Evolutionary conservation across 1,140 invertebrate genomes (phyloP).

Genomic region (Drosophila quadrilineata): DNA sequence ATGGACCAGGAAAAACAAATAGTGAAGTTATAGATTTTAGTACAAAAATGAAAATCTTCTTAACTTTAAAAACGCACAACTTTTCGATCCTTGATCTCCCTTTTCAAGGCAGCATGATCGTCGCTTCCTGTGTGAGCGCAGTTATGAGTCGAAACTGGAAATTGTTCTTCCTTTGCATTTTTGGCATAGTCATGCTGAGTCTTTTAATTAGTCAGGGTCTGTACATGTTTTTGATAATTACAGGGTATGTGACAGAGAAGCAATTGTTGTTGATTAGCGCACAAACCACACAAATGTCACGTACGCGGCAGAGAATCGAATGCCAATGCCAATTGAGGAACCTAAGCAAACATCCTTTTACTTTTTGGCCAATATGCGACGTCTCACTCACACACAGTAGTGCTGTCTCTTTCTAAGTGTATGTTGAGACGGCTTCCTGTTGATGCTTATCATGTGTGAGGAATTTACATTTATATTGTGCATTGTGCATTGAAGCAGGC

Average conservation of each 20-base stretch:
- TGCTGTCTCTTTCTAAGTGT: not conserved
- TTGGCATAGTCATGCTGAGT: not conserved
- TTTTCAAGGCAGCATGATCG: too few relatives aligned
- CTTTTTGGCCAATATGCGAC: slow-evolving; percentile 44
- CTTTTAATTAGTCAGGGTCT: not conserved
- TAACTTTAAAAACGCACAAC: too few relatives aligned
- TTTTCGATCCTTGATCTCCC: too few relatives aligned
- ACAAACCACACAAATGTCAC: slow-evolving; percentile 59
- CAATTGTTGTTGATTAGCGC: slow-evolving; percentile 31
- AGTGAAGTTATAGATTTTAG: too few relatives aligned
- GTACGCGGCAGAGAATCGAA: slow-evolving; percentile 36
- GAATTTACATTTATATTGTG: slow-evolving; percentile 42
- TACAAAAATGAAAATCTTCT: too few relatives aligned
- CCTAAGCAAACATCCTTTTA: slow-evolving; percentile 73
- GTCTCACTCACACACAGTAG: too few relatives aligned
- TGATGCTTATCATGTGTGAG: slow-evolving; percentile 58
- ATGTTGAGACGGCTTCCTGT: slow-evolving; percentile 61
- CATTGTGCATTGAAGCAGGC: slow-evolving; percentile 19
- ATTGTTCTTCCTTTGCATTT: too few relatives aligned
- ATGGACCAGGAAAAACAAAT: too few relatives aligned
- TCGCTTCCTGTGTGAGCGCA: too few relatives aligned
- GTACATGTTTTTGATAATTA: not conserved
- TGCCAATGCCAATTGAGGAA: slow-evolving; percentile 20
- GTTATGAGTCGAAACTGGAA: too few relatives aligned
- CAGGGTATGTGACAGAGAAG: slow-evolving; percentile 5